A percentile compares a stretch with the other conserved stretches of the same genome.
Evolutionary conservation across 2,797 vertebrate genomes (phyloP).

Genomic region (Potorous gilbertii): DNA sequence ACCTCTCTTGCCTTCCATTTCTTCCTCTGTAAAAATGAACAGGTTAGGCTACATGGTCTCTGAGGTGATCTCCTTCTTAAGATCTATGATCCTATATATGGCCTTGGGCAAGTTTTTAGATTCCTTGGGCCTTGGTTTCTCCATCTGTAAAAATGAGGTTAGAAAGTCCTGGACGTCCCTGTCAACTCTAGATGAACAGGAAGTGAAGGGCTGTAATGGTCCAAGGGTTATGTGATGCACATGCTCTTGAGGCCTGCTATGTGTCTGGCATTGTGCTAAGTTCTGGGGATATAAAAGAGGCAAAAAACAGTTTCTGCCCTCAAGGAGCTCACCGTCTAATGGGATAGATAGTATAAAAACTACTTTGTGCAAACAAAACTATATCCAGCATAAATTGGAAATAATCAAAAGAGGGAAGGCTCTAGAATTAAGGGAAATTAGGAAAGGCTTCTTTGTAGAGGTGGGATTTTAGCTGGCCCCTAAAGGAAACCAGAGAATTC

Average conservation of each 20-base stretch:
- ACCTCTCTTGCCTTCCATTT: slow-evolving; percentile 24
- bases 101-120: background rate
- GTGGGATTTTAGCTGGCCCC: background rate
- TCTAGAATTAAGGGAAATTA: background rate
- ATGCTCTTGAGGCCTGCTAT: background rate
- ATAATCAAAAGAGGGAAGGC: background rate
- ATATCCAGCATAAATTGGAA: background rate
- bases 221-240: background rate
- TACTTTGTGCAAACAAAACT: background rate
- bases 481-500: background rate
- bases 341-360: background rate
- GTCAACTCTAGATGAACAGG: background rate
- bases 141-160: background rate
- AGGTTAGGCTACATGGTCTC: background rate
- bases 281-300: background rate
- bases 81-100: background rate
- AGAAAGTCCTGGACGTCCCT: background rate
- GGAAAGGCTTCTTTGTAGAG: background rate
- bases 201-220: background rate
- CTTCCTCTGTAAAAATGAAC: background rate
- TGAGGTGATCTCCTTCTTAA: background rate
- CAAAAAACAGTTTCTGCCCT: background rate
- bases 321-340: background rate
- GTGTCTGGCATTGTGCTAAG: background rate
- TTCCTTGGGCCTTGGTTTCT: background rate